Base-by-base conservation (phyloP, 2,888 invertebrate species). In the Lasioglossum leucozonium region DNA sequence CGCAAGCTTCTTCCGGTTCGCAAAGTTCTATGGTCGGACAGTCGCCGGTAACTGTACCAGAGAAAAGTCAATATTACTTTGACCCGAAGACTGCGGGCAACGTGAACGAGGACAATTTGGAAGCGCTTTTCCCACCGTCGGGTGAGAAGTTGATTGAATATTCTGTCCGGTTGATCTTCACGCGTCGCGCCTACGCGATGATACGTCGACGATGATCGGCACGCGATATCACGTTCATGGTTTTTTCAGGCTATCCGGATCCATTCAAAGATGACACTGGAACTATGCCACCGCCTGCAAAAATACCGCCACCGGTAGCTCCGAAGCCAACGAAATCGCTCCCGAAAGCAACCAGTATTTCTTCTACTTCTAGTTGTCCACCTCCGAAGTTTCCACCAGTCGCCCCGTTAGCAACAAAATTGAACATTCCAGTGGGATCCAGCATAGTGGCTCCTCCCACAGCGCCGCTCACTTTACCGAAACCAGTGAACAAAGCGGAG, bases 111-210 rank as follows among this genome's bases (percentile, higher is more conserved):
- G 95, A 95, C 79, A 95, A 95, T 88, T 94, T 97, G 87, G 96
- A 96, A 91, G 96, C 96, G 87, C 95, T 97, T 75, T 97, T 97
- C 92, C 96, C 97, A 92, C 96, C 96, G 85, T 96, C 97, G 89
- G 95, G 95, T 95, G 92, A 92, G 30, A 30, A 18, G 6, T 30
- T 30, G 16, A 62, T 62, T 3, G 16, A 62, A 62, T 30, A 62
- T 18, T 30, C 30, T 30, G 18, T 62, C 3, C 18, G 16, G 8
- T 62, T 30, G 30, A 62, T 55, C n/a, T 11, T 55, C n/a, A 55
- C 1, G 11, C 11, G n/a, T 55, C 11, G 8, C 2, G 16, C 30
- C 4, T 30, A 26, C 16, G 62, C 62, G 3, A 62, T 16, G 58
- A 58, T 26, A 16, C 30, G 6, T 16, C 10, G 10, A 55, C 0